These are phyloP conservation scores for Notocelia uddmanniana DNA, from an alignment of 2,888 invertebrate genomes.

Conservation along the genomic window DNA sequence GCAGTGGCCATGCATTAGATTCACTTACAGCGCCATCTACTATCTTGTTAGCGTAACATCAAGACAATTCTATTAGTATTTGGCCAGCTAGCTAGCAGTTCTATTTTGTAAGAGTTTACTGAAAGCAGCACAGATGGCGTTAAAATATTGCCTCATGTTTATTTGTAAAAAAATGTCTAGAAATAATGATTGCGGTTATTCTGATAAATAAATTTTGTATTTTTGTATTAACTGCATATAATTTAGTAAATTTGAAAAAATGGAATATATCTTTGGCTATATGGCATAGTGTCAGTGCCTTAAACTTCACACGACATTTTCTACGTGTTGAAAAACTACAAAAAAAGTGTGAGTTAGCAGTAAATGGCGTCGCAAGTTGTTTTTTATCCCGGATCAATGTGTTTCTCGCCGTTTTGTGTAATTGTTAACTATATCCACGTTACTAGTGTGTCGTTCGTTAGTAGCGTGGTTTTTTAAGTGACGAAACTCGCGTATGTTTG, in stretches of 20 bases:
- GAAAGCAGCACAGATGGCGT: not conserved
- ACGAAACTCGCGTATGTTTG: conserved; percentile 65
- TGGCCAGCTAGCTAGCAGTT: too few species aligned
- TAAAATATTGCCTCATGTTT: not conserved
- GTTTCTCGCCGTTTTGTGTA: conserved; percentile 70
- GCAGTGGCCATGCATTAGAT: too few species aligned
- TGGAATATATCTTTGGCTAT: conserved; percentile 51
- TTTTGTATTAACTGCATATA: too few species aligned
- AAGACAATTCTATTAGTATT: not conserved
- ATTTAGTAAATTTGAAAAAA: too few species aligned
- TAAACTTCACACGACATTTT: conserved; percentile 49
- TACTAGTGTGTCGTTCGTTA: conserved; percentile 60
- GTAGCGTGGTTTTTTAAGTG: conserved; percentile 70
- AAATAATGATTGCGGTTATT: not conserved
- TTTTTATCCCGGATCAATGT: conserved; percentile 78
- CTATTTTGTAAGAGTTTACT: not conserved
- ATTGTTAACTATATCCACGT: conserved; percentile 59
- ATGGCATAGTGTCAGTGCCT: conserved; percentile 54
- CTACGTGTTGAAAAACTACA: conserved; percentile 59
- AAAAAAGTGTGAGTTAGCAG: conserved; percentile 72
- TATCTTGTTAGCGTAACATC: not conserved
- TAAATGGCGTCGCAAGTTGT: conserved; percentile 85
- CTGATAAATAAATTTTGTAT: too few species aligned
- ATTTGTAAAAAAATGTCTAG: not conserved
- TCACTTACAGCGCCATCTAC: not conserved